Evolutionary conservation across 2,113 vertebrate species (phyloP).

Genomic region (Zosterops borbonicus): DNA sequence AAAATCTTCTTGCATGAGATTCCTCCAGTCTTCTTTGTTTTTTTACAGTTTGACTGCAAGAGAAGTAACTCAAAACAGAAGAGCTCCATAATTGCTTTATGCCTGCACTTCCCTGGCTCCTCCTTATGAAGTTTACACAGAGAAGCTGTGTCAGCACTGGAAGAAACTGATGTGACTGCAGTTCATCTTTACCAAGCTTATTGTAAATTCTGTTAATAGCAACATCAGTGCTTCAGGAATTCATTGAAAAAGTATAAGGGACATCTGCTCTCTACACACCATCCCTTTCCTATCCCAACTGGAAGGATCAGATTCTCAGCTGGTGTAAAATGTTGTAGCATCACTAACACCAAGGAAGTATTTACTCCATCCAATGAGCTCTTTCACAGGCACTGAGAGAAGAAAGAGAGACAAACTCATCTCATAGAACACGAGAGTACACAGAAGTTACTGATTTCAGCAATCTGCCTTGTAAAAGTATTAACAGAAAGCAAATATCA

Average conservation of each 20-base stretch:
- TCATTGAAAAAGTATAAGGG: neutral
- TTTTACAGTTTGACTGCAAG: neutral
- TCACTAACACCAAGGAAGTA: neutral
- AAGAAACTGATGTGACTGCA: conserved; percentile 6
- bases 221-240: neutral
- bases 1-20: neutral
- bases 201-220: neutral
- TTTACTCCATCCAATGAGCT: neutral
- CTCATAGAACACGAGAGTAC: neutral
- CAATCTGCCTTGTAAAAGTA: neutral
- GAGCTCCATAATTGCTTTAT: neutral
- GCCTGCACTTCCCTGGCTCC: neutral
- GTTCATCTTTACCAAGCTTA: neutral
- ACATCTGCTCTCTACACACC: accelerated
- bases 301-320: neutral
- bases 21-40: neutral
- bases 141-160: conserved; percentile 26
- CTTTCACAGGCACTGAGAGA: neutral
- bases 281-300: neutral
- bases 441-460: neutral
- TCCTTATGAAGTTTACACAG: neutral
- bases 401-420: neutral
- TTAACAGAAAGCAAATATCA: neutral
- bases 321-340: neutral
- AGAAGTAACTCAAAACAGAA: neutral